Evolutionary conservation across 2,113 vertebrate species (phyloP), one percentile per base, ranked within the genome.

Genomic region (Myiopsitta monachus): DNA sequence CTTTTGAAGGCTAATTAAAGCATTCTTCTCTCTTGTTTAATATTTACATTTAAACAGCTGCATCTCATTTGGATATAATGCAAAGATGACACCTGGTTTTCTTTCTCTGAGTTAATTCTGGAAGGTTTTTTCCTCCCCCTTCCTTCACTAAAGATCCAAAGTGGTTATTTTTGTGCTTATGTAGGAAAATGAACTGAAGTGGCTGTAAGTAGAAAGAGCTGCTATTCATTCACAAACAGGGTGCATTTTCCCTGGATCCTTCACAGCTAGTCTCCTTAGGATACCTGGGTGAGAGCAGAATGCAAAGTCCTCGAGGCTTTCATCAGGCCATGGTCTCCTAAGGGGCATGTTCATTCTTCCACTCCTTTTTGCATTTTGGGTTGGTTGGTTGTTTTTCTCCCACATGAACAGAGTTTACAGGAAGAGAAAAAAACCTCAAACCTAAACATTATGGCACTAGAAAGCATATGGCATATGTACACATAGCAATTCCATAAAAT

Each of bases 41-140:
- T 97, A 95, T 93, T 98, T 96, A 96, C 96, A 96, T 96, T 90
- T 82, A 92, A 96, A 95, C 96, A 97, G 97, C 96, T 98, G 95
- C 92, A 96, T 96, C 95, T 94, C 79, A 84, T 95, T 96, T 97
- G 92, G 86, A 52, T 80, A 79, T 78, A 94, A 95, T 70, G 67
- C 81, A 92, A 92, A 94, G 76, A 97, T 83, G 74, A 51, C 97
- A 97, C 94, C 96, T 98, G 97, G 88, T 43, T 95, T 97, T 89
- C 66, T 95, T 95, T 76, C 73, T 39, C 36, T 43, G 38, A 62
- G 55, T 93, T 93, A 89, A 95, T 95, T 89, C 57, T 61, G 49
- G 16, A 61, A 87, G 54, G 1, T 47, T 81, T 92, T 82, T 54
- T 14, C 27, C 19, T 18, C 24, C 62, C 43, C 27, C 28, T 79